phyloP scores from a whole-genome alignment of 64 coral and sea anemone species.

The Platygyra sinensis region DNA sequence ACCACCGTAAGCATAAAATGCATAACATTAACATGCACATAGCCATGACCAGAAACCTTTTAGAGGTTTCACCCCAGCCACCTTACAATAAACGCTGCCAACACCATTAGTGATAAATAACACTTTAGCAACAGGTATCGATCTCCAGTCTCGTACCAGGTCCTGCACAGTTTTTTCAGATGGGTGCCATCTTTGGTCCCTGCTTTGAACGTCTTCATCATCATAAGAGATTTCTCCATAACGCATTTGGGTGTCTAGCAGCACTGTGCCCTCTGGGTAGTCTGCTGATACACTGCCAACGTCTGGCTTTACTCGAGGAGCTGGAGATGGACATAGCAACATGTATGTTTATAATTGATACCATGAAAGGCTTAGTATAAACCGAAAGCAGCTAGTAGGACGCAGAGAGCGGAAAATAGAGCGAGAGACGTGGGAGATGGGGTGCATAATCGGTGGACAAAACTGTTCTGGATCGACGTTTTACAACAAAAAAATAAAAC shows the following conservation, averaged over 20 bases:
- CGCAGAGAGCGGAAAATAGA: too few species aligned
- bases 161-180: neutral
- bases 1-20: too few species aligned
- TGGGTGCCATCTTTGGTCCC: neutral
- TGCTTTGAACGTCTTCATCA: neutral
- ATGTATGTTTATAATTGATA: too few species aligned
- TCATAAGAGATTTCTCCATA: conserved; percentile 3
- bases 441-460: too few species aligned
- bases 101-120: neutral
- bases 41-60: too few species aligned
- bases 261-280: neutral
- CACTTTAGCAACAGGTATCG: neutral
- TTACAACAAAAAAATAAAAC: too few species aligned
- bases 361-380: too few species aligned
- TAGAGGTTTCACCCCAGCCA: neutral
- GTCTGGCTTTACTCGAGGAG: neutral
- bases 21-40: neutral
- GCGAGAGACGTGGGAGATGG: too few species aligned
- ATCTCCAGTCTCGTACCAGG: neutral
- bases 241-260: neutral
- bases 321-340: too few species aligned
- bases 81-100: neutral
- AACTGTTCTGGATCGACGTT: too few species aligned
- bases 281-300: neutral
- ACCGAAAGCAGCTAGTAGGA: too few species aligned